Conservation (phyloP, 2,113 vertebrate species). For the Grammomys dolichurus region DNA sequence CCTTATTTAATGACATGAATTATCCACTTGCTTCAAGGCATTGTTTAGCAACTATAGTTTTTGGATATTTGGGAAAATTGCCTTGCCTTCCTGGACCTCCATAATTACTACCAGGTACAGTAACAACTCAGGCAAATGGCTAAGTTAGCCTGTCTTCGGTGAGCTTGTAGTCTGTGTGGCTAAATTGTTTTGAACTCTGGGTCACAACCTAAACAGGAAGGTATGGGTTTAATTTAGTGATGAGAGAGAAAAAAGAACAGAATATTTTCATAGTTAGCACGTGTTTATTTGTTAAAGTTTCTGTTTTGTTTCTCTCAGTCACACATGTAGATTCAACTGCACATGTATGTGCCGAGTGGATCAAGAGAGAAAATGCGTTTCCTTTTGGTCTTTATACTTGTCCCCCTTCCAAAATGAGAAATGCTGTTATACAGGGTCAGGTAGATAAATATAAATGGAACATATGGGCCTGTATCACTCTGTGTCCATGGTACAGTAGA, state of each 20-base stretch:
- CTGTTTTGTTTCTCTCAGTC: neutral
- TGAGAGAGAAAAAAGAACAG: neutral
- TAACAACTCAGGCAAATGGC: neutral
- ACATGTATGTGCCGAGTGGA: neutral
- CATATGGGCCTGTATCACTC: neutral
- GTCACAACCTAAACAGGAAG: neutral
- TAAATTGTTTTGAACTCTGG: neutral
- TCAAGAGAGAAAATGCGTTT: neutral
- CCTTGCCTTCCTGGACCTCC: neutral
- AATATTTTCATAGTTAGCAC: neutral
- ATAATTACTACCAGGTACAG: neutral
- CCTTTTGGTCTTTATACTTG: neutral
- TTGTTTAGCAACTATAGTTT: neutral
- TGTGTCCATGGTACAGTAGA: neutral
- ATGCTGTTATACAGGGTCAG: neutral
- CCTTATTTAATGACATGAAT: neutral
- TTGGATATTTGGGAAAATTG: constrained; percentile 19
- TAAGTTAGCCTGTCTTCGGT: neutral
- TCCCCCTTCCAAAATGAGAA: neutral
- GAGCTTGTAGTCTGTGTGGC: neutral
- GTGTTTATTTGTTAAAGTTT: neutral
- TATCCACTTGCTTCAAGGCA: neutral
- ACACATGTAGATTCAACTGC: neutral
- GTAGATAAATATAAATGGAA: neutral
- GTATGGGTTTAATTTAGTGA: neutral